Conservation (phyloP, 1,140 invertebrate genomes). For the Zeugodacus cucurbitae region DNA sequence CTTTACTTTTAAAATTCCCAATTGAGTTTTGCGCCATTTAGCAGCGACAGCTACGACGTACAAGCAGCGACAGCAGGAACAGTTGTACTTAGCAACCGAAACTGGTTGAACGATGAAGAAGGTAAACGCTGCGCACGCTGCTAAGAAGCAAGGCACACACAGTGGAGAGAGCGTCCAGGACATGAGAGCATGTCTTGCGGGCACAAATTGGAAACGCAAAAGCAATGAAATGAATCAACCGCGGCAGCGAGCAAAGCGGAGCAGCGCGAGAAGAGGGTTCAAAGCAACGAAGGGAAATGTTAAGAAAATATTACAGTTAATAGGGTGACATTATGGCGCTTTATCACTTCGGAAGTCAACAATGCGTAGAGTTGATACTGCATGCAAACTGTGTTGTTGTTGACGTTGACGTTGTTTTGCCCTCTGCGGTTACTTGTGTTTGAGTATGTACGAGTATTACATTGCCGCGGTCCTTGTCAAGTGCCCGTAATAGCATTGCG, state of each 20-base stretch:
- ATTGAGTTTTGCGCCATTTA: conserved; percentile 64
- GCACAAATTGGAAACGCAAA: not conserved
- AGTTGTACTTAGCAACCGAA: not conserved
- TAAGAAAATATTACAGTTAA: conserved; percentile 51
- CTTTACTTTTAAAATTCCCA: conserved; percentile 65
- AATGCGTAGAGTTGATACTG: conserved; percentile 49
- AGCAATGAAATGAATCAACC: not conserved
- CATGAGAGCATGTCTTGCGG: not conserved
- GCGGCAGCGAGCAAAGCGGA: not conserved
- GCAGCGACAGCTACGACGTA: not conserved
- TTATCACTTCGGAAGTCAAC: conserved; percentile 64
- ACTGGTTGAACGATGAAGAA: not conserved
- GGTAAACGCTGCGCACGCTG: not conserved
- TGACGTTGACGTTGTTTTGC: not conserved
- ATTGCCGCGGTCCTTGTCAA: not conserved
- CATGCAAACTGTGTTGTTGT: not conserved
- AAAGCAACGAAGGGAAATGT: not conserved
- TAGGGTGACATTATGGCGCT: conserved; percentile 65
- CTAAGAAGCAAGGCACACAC: not conserved
- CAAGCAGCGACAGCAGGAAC: not conserved
- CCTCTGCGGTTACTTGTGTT: not conserved
- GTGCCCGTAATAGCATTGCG: conserved; percentile 3
- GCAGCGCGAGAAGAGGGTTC: not conserved
- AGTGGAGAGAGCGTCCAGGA: not conserved
- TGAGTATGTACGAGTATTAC: not conserved